Base-by-base conservation (phyloP, 2,797 vertebrate species). In the Enteromius anoplus region DNA sequence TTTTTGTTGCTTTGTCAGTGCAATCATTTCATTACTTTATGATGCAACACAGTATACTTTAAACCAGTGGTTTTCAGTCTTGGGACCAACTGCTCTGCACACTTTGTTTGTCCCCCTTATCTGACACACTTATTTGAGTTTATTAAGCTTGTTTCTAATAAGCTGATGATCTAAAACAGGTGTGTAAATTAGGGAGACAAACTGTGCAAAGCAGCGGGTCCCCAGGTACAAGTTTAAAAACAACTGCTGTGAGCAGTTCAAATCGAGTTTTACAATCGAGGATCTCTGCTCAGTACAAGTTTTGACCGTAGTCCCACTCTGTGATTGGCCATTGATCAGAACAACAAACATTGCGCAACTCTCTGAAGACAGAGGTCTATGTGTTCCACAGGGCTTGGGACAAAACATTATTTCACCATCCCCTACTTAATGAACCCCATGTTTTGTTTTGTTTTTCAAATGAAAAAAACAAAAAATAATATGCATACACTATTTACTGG, bases 281-380 rank as follows among this genome's bases (percentile, higher is more conserved):
- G 10, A 55, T 23, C 12, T 66, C 4, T 58, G 55, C 17, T 34
- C 8, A 70, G 19, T 82, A 17, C 11, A 47, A 78, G n/a, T 45
- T 70, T 71, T 81, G 62, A 69, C 75, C 55, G 4, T 17, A 78
- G 60, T 55, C 51, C 37, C 58, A 75, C 55, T 62, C 40, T 34
- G 64, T 17, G 51, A 69, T 51, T 70, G 40, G 29, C 66, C 47
- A 81, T 81, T 3, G 53, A 85, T 14, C 10, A 60, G 29, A 88
- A 71, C 42, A 91, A 84, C 87, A 88, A 15, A 5, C 23, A 65
- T 94, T 89, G 84, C 45, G 34, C 86, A 92, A 90, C 75, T 23
- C 0, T 37, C 68, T 19, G 29, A 75, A 75, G 14, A 77, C 45
- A 71, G 14, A 34, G 64, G 34, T 49, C 81, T 53, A 14, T 4